Percentiles rank a stretch among this genome's conserved stretches.
Conservation (phyloP, 2,888 invertebrate genomes). For the Phragmatobia fuliginosa region DNA sequence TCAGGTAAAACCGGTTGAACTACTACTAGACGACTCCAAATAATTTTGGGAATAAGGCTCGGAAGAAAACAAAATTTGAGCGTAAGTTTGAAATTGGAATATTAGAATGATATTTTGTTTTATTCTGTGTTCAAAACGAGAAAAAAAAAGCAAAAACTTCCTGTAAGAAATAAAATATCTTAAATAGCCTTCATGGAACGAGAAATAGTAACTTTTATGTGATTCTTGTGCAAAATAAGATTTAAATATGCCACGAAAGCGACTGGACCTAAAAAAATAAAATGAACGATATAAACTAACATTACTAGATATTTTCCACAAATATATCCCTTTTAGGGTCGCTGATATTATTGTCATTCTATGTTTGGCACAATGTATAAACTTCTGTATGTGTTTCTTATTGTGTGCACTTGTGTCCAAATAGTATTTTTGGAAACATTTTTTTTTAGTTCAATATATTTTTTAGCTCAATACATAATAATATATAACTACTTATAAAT, state of each 20-base stretch:
- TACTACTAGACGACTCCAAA: too few relatives aligned
- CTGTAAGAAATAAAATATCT: background rate
- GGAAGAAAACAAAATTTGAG: too few relatives aligned
- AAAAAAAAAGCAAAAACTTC: background rate
- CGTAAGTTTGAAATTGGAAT: background rate
- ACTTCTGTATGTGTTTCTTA: conserved; percentile 15
- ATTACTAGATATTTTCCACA: conserved; percentile 53
- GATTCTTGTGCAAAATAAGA: conserved; percentile 4
- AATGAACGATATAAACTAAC: conserved; percentile 50
- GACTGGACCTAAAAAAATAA: conserved; percentile 41
- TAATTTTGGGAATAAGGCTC: too few relatives aligned
- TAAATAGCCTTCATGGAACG: background rate
- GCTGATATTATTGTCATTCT: conserved; percentile 52
- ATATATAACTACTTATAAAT: too few relatives aligned
- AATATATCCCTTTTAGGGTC: conserved; percentile 53
- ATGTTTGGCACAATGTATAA: conserved; percentile 49
- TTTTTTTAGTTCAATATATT: too few relatives aligned
- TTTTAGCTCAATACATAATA: too few relatives aligned
- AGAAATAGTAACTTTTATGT: background rate
- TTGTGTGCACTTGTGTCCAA: too few relatives aligned
- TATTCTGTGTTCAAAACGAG: background rate
- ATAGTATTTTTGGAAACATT: too few relatives aligned
- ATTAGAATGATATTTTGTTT: background rate
- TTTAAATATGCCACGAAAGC: conserved; percentile 30
- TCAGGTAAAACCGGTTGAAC: too few relatives aligned